Evolutionary conservation across 1,140 invertebrate genomes (phyloP).

Genomic region (Theocolax elegans): DNA sequence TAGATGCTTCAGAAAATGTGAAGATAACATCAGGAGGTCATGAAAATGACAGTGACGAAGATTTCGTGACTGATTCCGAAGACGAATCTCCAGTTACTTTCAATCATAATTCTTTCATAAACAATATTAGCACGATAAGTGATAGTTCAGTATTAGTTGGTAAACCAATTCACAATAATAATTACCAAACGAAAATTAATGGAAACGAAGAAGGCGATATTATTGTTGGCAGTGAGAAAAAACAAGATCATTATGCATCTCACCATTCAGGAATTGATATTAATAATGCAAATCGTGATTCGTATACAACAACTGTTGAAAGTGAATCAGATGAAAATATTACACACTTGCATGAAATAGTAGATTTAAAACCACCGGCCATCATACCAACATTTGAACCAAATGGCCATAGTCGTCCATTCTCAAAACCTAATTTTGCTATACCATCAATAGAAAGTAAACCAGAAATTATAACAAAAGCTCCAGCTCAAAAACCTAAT

Average conservation of each 20-base stretch:
- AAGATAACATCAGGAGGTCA: constrained; percentile 48
- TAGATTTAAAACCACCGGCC: constrained; percentile 55
- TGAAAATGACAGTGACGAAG: constrained; percentile 31
- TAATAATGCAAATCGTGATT: background rate
- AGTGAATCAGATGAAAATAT: background rate
- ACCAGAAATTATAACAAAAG: constrained; percentile 44
- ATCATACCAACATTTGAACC: constrained; percentile 49
- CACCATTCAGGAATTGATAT: background rate
- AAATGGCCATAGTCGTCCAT: constrained; percentile 53
- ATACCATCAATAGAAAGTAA: constrained; percentile 3
- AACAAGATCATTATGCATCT: constrained; percentile 17
- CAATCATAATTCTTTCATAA: background rate
- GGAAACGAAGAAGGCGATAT: constrained; percentile 25
- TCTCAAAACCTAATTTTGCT: constrained; percentile 42
- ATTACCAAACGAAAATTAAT: background rate
- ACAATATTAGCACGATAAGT: background rate
- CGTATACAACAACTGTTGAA: background rate
- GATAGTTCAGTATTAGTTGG: background rate
- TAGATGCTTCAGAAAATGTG: constrained; percentile 57
- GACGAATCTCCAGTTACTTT: constrained; percentile 32
- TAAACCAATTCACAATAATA: constrained; percentile 2
- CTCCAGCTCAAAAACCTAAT: constrained; percentile 23
- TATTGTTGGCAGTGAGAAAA: constrained; percentile 29
- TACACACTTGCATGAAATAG: constrained; percentile 46
- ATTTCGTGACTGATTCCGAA: constrained; percentile 26